These are phyloP conservation scores for Ancistrus triradiatus DNA, from an alignment of 2,113 vertebrate species.

Conservation along the genomic window DNA sequence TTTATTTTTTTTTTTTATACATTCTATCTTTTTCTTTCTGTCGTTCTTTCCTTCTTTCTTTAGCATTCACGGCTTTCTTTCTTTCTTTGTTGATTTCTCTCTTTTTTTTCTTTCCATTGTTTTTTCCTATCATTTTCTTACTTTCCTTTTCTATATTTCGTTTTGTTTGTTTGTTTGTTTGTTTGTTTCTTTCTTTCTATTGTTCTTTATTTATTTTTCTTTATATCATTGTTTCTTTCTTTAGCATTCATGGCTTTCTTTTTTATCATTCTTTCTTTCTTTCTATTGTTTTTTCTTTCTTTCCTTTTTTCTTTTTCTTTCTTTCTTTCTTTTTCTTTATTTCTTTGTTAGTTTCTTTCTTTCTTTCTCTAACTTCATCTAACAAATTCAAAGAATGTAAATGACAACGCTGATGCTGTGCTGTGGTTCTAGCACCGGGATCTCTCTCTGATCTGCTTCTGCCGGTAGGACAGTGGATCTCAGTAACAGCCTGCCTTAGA, in stretches of 20 bases:
- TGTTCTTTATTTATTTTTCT: background rate
- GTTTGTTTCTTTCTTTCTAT: background rate
- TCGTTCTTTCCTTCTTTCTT: too few species aligned
- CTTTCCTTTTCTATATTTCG: background rate
- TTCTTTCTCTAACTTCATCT: too few species aligned
- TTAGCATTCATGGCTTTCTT: background rate
- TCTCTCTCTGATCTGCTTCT: background rate
- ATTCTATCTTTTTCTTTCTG: too few species aligned
- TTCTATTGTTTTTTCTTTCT: background rate
- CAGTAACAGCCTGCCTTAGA: too few species aligned
- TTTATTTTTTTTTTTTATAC: too few species aligned
- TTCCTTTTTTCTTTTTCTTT: background rate
- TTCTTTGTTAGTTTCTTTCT: background rate
- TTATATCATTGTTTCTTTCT: background rate
- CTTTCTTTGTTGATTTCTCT: too few species aligned
- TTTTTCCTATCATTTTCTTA: background rate
- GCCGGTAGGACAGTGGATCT: too few species aligned
- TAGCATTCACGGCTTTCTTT: too few species aligned
- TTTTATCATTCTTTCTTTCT: background rate
- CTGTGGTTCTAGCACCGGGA: too few species aligned
- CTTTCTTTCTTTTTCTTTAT: background rate
- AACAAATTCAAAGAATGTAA: too few species aligned
- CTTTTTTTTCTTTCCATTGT: background rate
- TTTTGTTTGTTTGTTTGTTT: background rate
- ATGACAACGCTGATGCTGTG: too few species aligned